A percentile compares a stretch with the other conserved stretches of the same genome.
These are phyloP conservation scores for Lasioglossum calceatum DNA, from an alignment of 2,888 invertebrate genomes.

Conservation along the genomic window DNA sequence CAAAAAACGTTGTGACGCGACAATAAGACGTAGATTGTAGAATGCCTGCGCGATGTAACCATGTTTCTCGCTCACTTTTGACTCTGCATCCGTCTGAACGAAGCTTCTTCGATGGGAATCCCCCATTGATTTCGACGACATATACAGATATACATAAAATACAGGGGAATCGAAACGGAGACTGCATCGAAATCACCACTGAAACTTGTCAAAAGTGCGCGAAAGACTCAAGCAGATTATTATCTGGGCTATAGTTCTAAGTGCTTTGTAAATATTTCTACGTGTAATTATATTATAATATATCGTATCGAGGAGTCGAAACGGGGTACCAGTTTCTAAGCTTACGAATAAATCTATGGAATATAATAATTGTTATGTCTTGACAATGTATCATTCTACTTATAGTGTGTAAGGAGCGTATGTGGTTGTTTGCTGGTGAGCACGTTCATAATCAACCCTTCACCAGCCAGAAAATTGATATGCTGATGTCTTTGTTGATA, in stretches of 20 bases:
- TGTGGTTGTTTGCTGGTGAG: constrained; percentile 24
- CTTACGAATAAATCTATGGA: constrained; percentile 11
- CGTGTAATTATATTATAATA: not conserved
- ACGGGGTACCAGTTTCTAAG: constrained; percentile 41
- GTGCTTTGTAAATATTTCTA: constrained; percentile 56
- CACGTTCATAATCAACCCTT: not conserved
- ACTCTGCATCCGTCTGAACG: constrained; percentile 3
- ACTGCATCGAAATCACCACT: not conserved
- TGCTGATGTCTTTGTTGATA: not conserved
- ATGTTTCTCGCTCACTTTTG: constrained; percentile 56
- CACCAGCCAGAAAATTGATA: not conserved
- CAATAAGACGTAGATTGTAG: constrained; percentile 82
- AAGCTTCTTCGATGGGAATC: not conserved
- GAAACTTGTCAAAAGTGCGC: constrained; percentile 44
- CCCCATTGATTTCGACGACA: not conserved
- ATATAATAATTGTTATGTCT: constrained; percentile 22
- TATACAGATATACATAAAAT: not conserved
- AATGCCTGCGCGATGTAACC: constrained; percentile 73
- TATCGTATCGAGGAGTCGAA: constrained; percentile 7
- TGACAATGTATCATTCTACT: not conserved
- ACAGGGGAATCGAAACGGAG: not conserved
- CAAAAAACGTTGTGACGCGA: constrained; percentile 82
- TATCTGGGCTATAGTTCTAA: constrained; percentile 62
- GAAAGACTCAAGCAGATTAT: constrained; percentile 59
- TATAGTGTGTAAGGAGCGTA: not conserved